Evolutionary conservation across 2,888 invertebrate species (phyloP).

Genomic region (Galerucella nymphaeae): DNA sequence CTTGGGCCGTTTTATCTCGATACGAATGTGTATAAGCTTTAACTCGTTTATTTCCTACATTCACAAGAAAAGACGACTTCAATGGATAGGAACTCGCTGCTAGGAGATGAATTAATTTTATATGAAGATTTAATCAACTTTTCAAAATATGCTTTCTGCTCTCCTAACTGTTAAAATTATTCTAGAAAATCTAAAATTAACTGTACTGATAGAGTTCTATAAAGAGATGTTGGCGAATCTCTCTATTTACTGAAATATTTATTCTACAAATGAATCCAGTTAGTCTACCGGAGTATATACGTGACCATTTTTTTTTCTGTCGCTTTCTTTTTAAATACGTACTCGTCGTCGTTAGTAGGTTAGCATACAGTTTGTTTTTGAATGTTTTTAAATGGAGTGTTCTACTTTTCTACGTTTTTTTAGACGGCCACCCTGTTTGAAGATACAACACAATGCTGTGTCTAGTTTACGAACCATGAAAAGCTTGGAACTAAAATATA

Average conservation of each 20-base stretch:
- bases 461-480: slow-evolving; percentile 6
- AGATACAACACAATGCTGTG: neutral
- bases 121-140: too few relatives aligned
- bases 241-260: too few relatives aligned
- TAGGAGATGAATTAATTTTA: too few relatives aligned
- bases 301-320: slow-evolving; percentile 1
- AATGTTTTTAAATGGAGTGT: neutral
- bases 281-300: neutral
- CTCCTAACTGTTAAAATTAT: too few relatives aligned
- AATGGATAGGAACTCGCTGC: too few relatives aligned
- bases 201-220: too few relatives aligned
- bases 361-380: slow-evolving; percentile 5
- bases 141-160: too few relatives aligned
- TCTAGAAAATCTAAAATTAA: too few relatives aligned
- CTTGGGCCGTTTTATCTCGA: neutral
- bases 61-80: neutral
- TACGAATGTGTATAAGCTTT: neutral
- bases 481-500: slow-evolving; percentile 14
- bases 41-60: neutral
- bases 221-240: too few relatives aligned
- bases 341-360: slow-evolving; percentile 1
- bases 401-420: neutral
- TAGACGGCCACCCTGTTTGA: neutral
- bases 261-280: too few relatives aligned
- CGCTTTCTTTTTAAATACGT: slow-evolving; percentile 2